These are phyloP conservation scores for Neodiprion fabricii DNA, from an alignment of 1,140 invertebrate species.

Conservation along the genomic window DNA sequence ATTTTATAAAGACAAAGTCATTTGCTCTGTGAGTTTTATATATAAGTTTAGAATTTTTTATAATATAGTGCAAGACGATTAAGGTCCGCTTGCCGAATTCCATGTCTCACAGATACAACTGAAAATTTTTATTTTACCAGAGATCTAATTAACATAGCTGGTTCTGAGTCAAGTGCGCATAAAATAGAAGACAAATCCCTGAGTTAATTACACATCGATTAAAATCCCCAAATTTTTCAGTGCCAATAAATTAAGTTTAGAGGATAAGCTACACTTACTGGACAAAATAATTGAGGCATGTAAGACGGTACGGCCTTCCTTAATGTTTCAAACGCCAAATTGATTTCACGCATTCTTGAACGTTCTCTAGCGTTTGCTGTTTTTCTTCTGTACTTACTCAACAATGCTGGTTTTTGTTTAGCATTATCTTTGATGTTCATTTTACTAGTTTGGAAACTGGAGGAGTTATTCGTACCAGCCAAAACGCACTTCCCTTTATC, in stretches of 20 bases:
- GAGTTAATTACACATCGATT: background rate
- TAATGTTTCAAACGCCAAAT: conserved; percentile 83
- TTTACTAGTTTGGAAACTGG: background rate
- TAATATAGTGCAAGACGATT: background rate
- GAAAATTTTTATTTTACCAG: too few relatives aligned
- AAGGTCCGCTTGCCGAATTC: background rate
- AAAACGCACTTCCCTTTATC: background rate
- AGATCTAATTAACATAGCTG: too few relatives aligned
- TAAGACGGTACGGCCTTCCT: conserved; percentile 73
- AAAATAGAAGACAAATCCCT: too few relatives aligned
- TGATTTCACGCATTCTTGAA: conserved; percentile 87
- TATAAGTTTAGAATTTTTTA: too few relatives aligned
- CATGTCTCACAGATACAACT: background rate
- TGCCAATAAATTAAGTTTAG: background rate
- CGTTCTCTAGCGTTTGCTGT: conserved; percentile 89
- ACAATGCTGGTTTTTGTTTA: conserved; percentile 71
- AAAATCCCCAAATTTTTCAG: background rate
- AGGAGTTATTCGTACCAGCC: background rate
- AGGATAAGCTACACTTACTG: conserved; percentile 16
- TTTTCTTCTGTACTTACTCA: conserved; percentile 88
- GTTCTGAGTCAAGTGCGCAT: too few relatives aligned
- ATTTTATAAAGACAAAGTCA: background rate
- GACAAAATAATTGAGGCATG: conserved; percentile 29
- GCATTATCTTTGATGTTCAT: conserved; percentile 47
- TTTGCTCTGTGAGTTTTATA: too few relatives aligned